These are phyloP conservation scores for Neoascia interrupta DNA, from an alignment of 2,888 invertebrate species.

Conservation along the genomic window DNA sequence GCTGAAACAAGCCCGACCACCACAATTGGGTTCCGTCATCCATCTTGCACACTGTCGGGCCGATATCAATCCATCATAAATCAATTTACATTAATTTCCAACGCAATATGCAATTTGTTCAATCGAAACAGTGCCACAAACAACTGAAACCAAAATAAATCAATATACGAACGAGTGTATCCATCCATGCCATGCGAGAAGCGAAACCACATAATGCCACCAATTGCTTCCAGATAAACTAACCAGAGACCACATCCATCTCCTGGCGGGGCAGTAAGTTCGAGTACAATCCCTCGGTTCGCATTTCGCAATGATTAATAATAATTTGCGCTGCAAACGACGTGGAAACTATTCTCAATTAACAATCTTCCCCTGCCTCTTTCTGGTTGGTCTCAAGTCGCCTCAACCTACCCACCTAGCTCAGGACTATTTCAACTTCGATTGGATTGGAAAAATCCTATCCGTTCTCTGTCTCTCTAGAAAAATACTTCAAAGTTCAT, in stretches of 20 bases:
- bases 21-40: slow-evolving; percentile 12
- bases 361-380: slow-evolving; percentile 32
- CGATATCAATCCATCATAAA: slow-evolving; percentile 57
- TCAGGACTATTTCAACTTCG: no score
- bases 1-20: no score
- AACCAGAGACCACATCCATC: slow-evolving; percentile 53
- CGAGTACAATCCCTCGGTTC: slow-evolving; percentile 31
- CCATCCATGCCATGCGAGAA: slow-evolving; percentile 21
- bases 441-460: no score
- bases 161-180: slow-evolving; percentile 10
- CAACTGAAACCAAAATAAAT: slow-evolving; percentile 58
- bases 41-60: slow-evolving; percentile 24
- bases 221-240: slow-evolving; percentile 65
- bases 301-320: slow-evolving; percentile 60
- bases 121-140: slow-evolving; percentile 63
- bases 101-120: slow-evolving; percentile 66
- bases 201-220: slow-evolving; percentile 59
- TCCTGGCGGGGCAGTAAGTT: slow-evolving; percentile 30
- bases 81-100: slow-evolving; percentile 65
- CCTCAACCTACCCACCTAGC: neutral
- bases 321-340: slow-evolving; percentile 61
- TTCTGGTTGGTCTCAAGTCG: slow-evolving; percentile 46
- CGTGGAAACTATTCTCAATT: slow-evolving; percentile 69
- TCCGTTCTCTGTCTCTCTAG: no score
- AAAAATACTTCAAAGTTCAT: slow-evolving; percentile 35